Conservation (phyloP, 1,140 invertebrate genomes). For the Eupeodes corollae region DNA sequence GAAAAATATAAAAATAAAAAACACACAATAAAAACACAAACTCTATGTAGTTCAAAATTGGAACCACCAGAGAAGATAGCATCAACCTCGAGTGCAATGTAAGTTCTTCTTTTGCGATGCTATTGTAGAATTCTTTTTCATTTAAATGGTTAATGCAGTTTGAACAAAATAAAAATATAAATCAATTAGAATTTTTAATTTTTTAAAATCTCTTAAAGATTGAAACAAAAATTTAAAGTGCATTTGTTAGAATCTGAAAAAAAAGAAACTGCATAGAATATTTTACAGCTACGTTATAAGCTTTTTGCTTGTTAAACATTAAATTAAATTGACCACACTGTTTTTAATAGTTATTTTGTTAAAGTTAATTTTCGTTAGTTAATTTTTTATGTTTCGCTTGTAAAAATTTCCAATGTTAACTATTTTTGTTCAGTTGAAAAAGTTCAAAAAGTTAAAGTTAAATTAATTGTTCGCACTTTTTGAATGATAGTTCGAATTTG, state of each 20-base stretch:
- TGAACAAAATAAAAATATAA: not conserved
- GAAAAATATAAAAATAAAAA: too few species aligned
- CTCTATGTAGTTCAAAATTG: slow-evolving; percentile 6
- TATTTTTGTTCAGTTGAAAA: too few species aligned
- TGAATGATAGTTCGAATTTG: too few species aligned
- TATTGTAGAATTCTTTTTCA: not conserved
- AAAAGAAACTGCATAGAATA: not conserved
- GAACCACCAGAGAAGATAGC: slow-evolving; percentile 7
- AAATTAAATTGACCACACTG: too few species aligned
- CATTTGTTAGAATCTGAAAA: not conserved
- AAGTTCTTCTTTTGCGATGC: not conserved
- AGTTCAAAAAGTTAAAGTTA: too few species aligned
- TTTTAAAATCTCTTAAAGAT: not conserved
- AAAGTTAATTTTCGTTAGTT: too few species aligned
- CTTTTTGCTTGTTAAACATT: not conserved
- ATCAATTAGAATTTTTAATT: not conserved
- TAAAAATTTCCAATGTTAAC: too few species aligned
- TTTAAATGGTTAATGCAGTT: not conserved
- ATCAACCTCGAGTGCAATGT: slow-evolving; percentile 6
- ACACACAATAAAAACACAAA: not conserved
- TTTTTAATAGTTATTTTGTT: too few species aligned
- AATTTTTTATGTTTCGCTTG: too few species aligned
- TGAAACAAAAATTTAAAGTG: not conserved
- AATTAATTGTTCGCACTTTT: too few species aligned
- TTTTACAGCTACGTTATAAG: not conserved